Evolutionary conservation across 2,797 vertebrate species (phyloP).

Genomic region (Diglossa cyanea): DNA sequence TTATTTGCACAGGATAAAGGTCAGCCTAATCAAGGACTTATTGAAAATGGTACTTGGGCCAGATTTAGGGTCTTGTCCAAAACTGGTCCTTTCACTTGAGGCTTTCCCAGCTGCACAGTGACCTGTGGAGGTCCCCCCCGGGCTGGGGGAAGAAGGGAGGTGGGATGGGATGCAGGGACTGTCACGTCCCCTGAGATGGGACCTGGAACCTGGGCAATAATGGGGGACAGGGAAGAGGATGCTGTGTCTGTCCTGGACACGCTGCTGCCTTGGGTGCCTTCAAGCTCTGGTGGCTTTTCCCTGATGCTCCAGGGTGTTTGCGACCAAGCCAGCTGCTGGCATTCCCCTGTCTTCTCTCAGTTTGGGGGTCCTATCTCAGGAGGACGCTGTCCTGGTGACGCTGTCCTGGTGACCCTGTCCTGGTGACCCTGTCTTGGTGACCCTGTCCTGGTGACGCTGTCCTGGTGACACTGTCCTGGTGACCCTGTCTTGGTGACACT

Average conservation of each 20-base stretch:
- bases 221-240: neutral
- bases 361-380: neutral
- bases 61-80: neutral
- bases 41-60: neutral
- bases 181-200: neutral
- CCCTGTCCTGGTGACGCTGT: too few relatives aligned
- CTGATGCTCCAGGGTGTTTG: neutral
- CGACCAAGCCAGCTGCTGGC: neutral
- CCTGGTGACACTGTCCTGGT: neutral
- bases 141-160: neutral
- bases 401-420: neutral
- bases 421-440: neutral
- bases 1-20: neutral
- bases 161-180: neutral
- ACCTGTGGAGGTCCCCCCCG: rapidly evolving
- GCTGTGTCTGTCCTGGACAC: neutral
- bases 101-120: neutral
- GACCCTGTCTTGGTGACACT: too few relatives aligned
- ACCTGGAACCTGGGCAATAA: neutral
- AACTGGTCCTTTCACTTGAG: rapidly evolving
- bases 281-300: neutral
- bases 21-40: neutral
- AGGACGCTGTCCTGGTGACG: neutral
- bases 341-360: neutral
- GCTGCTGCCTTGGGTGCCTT: neutral